Evolutionary conservation across 2,888 invertebrate species (phyloP).

Genomic region (Athalia circularis): DNA sequence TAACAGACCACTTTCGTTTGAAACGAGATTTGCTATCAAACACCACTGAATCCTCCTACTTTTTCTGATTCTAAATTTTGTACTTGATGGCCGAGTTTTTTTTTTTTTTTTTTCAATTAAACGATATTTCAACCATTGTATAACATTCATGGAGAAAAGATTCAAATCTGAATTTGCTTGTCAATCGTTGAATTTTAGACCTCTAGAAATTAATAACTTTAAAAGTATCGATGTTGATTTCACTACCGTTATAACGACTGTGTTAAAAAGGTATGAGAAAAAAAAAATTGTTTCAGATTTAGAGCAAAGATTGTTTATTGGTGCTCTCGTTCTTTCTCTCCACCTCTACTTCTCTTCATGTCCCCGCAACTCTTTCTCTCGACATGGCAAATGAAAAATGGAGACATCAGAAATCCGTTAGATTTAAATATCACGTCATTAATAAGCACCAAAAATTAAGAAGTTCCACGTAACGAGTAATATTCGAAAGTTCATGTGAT

Average conservation of each 20-base stretch:
- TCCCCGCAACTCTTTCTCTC: neutral
- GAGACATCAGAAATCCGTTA: slow-evolving; percentile 16
- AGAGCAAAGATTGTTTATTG: slow-evolving; percentile 35
- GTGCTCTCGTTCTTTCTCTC: slow-evolving; percentile 10
- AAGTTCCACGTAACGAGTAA: slow-evolving; percentile 29
- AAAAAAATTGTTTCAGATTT: slow-evolving; percentile 33
- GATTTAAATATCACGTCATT: neutral
- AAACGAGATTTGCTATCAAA: too few species aligned
- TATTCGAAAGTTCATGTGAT: slow-evolving; percentile 46
- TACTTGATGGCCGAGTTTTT: too few species aligned
- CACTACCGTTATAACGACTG: slow-evolving; percentile 23
- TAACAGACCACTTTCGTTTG: too few species aligned
- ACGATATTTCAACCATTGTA: neutral
- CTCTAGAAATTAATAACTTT: slow-evolving; percentile 24
- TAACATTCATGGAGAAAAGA: neutral
- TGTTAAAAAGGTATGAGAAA: neutral
- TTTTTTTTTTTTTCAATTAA: too few species aligned
- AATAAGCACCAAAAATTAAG: slow-evolving; percentile 29
- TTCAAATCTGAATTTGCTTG: slow-evolving; percentile 33
- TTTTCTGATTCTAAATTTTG: too few species aligned
- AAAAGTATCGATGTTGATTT: slow-evolving; percentile 33
- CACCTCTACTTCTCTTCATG: neutral
- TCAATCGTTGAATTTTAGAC: neutral
- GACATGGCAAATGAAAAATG: slow-evolving; percentile 29
- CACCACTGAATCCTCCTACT: too few species aligned